Evolutionary conservation across 2,888 invertebrate species (phyloP).

Genomic region (Agrilus biguttatus): DNA sequence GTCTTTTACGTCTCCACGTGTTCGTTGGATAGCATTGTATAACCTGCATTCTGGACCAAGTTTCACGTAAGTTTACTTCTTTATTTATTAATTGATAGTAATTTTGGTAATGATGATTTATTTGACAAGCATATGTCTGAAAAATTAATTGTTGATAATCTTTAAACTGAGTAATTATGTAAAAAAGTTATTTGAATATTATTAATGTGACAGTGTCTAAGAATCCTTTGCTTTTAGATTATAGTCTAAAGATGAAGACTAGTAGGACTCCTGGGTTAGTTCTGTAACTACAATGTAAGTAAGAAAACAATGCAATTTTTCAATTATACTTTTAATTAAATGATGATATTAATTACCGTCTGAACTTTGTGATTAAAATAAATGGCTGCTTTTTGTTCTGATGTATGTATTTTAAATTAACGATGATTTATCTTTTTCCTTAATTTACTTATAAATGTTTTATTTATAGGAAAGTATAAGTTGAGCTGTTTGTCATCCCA

Average conservation of each 20-base stretch:
- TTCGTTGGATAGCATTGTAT: neutral
- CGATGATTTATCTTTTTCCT: neutral
- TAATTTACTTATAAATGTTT: neutral
- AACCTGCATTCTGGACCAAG: neutral
- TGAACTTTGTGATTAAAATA: conserved; percentile 9
- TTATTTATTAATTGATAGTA: neutral
- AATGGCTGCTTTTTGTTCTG: conserved; percentile 4
- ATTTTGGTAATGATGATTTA: conserved; percentile 3
- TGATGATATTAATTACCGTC: conserved; percentile 9
- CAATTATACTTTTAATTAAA: neutral
- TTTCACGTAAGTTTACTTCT: neutral
- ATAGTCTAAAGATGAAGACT: neutral
- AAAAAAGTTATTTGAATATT: neutral
- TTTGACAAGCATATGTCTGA: conserved; percentile 15
- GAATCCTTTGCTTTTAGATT: neutral
- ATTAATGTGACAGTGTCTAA: neutral
- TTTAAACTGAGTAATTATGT: neutral
- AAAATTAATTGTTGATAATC: conserved; percentile 8
- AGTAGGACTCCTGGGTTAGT: neutral
- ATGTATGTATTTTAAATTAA: neutral
- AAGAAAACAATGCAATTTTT: neutral
- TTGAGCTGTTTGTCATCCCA: neutral
- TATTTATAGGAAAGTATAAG: neutral
- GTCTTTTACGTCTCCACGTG: conserved; percentile 3
- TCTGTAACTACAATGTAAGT: neutral